Percentiles rank a stretch among this genome's conserved stretches.
These are phyloP conservation scores for Neodiprion fabricii DNA, from an alignment of 1,140 invertebrate genomes.

Conservation along the genomic window DNA sequence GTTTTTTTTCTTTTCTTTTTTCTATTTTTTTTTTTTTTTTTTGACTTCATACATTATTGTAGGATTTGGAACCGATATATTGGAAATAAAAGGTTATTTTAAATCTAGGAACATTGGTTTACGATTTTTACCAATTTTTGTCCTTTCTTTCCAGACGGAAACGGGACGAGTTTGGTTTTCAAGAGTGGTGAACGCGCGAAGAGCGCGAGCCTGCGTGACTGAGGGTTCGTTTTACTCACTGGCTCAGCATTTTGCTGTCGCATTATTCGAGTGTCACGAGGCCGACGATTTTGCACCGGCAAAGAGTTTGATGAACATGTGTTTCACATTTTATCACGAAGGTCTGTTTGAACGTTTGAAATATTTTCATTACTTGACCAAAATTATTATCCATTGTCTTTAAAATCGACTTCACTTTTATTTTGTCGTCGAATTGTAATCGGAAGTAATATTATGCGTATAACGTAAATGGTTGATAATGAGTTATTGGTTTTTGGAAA, in stretches of 20 bases:
- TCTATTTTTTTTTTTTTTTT: background rate
- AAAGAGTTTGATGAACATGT: constrained; percentile 84
- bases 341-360: constrained; percentile 53
- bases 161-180: constrained; percentile 73
- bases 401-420: constrained; percentile 13
- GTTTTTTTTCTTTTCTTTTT: constrained; percentile 9
- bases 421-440: constrained; percentile 15
- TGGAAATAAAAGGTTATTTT: constrained; percentile 8
- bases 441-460: background rate
- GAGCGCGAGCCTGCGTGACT: constrained; percentile 69
- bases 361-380: constrained; percentile 12
- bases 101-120: background rate
- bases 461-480: too few relatives aligned
- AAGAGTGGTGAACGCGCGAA: constrained; percentile 76
- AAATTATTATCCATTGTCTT: background rate
- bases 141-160: constrained; percentile 56
- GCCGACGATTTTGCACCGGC: constrained; percentile 80
- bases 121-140: background rate
- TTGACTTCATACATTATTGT: too few relatives aligned
- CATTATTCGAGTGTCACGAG: constrained; percentile 80
- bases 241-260: constrained; percentile 79
- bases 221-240: constrained; percentile 80
- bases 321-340: constrained; percentile 83
- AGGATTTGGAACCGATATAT: too few relatives aligned
- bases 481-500: too few relatives aligned